Conservation (phyloP, 2,797 vertebrate species). For the Danio aesculapii region DNA sequence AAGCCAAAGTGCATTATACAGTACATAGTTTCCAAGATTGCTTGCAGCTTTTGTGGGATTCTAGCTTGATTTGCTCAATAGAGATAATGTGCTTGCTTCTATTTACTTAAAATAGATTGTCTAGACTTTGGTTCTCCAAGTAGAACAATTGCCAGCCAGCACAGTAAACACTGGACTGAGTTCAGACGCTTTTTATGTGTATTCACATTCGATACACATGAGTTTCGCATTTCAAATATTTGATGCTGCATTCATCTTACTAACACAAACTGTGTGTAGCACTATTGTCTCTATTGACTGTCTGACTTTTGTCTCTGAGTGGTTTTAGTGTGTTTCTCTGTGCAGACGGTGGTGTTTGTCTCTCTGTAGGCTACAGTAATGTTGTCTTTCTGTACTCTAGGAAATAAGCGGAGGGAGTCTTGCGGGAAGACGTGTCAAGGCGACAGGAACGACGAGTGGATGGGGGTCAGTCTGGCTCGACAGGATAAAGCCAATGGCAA, state of each 20-base stretch:
- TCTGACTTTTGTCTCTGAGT: neutral
- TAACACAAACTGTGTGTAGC: slow-evolving; percentile 3
- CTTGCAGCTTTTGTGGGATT: neutral
- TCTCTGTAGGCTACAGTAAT: slow-evolving; percentile 18
- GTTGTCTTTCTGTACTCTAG: slow-evolving; percentile 69
- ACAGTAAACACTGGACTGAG: slow-evolving; percentile 5
- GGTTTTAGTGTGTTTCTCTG: neutral
- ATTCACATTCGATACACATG: neutral
- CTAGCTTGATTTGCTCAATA: neutral
- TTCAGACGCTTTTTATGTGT: neutral
- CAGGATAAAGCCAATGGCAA: slow-evolving; percentile 87
- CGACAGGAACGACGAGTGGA: slow-evolving; percentile 95
- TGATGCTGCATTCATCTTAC: neutral
- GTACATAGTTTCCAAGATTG: neutral
- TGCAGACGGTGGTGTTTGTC: slow-evolving; percentile 6
- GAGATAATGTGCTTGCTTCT: neutral
- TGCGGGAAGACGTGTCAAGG: slow-evolving; percentile 97
- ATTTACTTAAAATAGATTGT: neutral
- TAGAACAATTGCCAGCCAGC: neutral
- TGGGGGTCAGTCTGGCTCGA: slow-evolving; percentile 96
- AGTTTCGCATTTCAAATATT: slow-evolving; percentile 9
- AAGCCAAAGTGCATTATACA: neutral
- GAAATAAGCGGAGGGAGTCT: slow-evolving; percentile 83
- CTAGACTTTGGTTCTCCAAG: slow-evolving; percentile 8
- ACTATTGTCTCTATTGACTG: neutral